Conservation (phyloP, 2,888 invertebrate genomes). For the Glaucopsyche alexis region DNA sequence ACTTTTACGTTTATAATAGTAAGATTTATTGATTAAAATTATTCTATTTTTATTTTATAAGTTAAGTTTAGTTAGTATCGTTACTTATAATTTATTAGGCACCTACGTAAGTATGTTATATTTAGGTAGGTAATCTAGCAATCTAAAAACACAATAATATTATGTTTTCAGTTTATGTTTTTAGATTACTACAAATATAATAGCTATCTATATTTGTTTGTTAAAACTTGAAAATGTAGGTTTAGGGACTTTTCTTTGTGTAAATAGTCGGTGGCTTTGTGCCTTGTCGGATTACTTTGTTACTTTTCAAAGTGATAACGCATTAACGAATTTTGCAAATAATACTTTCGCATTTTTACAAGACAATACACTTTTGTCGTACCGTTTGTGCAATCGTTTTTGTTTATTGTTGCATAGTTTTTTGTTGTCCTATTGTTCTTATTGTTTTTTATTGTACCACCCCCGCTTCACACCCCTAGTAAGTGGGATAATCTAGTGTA, state of each 20-base stretch:
- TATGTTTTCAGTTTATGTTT: too few species aligned
- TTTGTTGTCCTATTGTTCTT: conserved; percentile 4
- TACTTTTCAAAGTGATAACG: conserved; percentile 4
- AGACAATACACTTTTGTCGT: neutral
- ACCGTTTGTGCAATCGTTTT: conserved; percentile 18
- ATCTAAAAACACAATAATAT: too few species aligned
- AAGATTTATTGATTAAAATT: too few species aligned
- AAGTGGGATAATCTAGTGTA: conserved; percentile 16
- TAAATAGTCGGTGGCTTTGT: conserved; percentile 14
- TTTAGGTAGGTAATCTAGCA: too few species aligned
- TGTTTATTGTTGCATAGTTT: conserved; percentile 13
- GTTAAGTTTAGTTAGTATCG: too few species aligned
- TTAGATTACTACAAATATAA: too few species aligned
- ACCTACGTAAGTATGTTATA: too few species aligned
- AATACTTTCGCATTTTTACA: conserved; percentile 3
- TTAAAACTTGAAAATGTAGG: too few species aligned
- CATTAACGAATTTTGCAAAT: conserved; percentile 7
- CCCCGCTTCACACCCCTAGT: conserved; percentile 1
- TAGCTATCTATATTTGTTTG: too few species aligned
- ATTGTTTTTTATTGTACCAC: conserved; percentile 8
- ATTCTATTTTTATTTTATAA: too few species aligned
- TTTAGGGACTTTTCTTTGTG: neutral
- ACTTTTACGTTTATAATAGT: too few species aligned
- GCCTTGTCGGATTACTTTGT: conserved; percentile 9
- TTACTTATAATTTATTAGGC: too few species aligned